Conservation (phyloP, 2,888 invertebrate species). For the Dysmachus trigonus region DNA sequence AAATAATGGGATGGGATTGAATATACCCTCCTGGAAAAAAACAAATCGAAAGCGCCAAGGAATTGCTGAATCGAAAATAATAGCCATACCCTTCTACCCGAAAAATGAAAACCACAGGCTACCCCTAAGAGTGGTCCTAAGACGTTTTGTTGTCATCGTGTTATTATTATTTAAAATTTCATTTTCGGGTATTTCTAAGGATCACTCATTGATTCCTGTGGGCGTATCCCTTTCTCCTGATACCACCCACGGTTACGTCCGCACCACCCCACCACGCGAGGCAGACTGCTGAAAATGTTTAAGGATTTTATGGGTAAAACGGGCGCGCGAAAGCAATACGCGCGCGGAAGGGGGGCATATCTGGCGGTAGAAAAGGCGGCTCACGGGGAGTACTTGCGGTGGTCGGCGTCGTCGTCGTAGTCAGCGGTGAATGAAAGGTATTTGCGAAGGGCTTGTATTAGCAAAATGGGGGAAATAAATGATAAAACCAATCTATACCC, state of each 20-base stretch:
- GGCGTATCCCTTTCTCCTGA: neutral
- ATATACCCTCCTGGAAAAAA: neutral
- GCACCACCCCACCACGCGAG: neutral
- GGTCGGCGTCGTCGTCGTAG: neutral
- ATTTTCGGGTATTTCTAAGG: conserved; percentile 31
- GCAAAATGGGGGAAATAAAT: conserved; percentile 30
- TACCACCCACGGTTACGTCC: neutral
- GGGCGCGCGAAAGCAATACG: conserved; percentile 9
- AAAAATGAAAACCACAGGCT: neutral
- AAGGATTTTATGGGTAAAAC: neutral
- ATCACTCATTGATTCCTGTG: conserved; percentile 32
- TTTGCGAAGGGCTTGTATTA: conserved; percentile 5
- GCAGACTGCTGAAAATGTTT: neutral
- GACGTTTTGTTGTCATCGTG: conserved; percentile 34
- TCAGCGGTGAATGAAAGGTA: neutral
- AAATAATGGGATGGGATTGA: neutral
- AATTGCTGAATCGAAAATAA: conserved; percentile 31
- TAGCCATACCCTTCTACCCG: neutral
- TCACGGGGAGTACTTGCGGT: neutral
- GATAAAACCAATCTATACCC: conserved; percentile 38
- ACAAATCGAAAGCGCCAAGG: conserved; percentile 11
- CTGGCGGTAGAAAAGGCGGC: neutral
- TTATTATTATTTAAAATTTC: conserved; percentile 39
- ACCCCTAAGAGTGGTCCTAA: neutral
- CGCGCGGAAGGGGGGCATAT: neutral